These are phyloP conservation scores for Drosophila emarginata DNA, from an alignment of 2,888 invertebrate species.

Conservation along the genomic window DNA sequence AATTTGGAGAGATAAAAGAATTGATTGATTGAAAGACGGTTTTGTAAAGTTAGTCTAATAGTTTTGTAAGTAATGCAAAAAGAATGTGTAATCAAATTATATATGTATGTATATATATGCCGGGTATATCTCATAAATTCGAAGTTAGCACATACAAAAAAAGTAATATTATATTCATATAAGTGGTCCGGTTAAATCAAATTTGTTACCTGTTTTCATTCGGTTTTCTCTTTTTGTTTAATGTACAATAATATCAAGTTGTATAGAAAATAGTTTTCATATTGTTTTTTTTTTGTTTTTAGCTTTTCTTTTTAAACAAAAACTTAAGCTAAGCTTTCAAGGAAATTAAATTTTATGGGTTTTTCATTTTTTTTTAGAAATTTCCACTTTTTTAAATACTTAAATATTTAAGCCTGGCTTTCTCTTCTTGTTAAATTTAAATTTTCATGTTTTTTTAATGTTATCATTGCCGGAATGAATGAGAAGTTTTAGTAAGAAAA, in stretches of 20 bases:
- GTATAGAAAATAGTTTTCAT: conserved; percentile 52
- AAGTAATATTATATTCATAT: conserved; percentile 27
- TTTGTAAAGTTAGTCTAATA: conserved; percentile 7
- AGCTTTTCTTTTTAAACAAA: conserved; percentile 22
- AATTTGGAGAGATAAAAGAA: conserved; percentile 39
- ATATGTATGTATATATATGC: conserved; percentile 24
- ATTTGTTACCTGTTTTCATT: conserved; percentile 38
- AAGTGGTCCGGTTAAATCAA: conserved; percentile 68
- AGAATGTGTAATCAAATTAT: conserved; percentile 29
- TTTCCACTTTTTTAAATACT: conserved; percentile 57
- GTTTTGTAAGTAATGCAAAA: conserved; percentile 3
- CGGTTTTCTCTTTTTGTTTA: conserved; percentile 39
- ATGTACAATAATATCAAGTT: conserved; percentile 64
- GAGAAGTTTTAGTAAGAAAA: conserved; percentile 34
- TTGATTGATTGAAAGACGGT: background rate
- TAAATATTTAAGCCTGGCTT: conserved; percentile 67
- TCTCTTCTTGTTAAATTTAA: conserved; percentile 23
- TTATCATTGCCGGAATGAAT: conserved; percentile 77
- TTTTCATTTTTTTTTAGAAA: conserved; percentile 18
- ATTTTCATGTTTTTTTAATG: conserved; percentile 14
- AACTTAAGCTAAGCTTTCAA: conserved; percentile 72
- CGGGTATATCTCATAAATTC: conserved; percentile 60
- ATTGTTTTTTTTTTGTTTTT: conserved; percentile 9
- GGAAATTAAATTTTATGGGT: conserved; percentile 56
- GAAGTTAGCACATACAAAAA: conserved; percentile 57